Evolutionary conservation across 2,888 invertebrate species (phyloP).

Genomic region (Latrodectus elegans): DNA sequence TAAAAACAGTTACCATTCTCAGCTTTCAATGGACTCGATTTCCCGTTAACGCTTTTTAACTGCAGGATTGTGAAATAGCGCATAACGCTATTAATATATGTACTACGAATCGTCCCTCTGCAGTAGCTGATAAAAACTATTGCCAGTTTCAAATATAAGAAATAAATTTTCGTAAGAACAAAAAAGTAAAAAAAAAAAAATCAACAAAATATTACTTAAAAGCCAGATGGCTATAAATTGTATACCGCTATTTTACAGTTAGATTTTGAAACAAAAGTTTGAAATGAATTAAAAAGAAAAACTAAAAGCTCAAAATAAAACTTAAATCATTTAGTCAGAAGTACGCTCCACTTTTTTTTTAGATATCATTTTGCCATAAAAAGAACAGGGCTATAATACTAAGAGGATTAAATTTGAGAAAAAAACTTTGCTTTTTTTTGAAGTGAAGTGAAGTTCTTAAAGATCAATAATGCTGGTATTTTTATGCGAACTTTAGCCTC

Average conservation of each 20-base stretch:
- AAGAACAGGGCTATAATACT: slow-evolving; percentile 6
- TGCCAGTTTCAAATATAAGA: slow-evolving; percentile 21
- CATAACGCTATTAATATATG: slow-evolving; percentile 56
- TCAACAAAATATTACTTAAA: slow-evolving; percentile 40
- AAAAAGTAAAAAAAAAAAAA: neutral
- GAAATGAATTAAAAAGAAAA: neutral
- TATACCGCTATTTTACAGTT: slow-evolving; percentile 47
- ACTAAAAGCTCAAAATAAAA: slow-evolving; percentile 13
- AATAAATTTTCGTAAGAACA: slow-evolving; percentile 11
- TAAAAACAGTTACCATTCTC: slow-evolving; percentile 1
- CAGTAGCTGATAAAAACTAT: slow-evolving; percentile 51
- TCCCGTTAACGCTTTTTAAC: slow-evolving; percentile 29
- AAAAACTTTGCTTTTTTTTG: slow-evolving; percentile 41
- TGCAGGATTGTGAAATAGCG: slow-evolving; percentile 57
- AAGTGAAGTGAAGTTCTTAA: neutral
- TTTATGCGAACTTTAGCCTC: slow-evolving; percentile 1
- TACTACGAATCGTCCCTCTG: slow-evolving; percentile 39
- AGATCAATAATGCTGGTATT: neutral
- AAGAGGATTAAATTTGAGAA: slow-evolving; percentile 48
- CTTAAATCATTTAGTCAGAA: slow-evolving; percentile 59
- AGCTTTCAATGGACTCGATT: slow-evolving; percentile 22
- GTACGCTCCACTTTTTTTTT: slow-evolving; percentile 9
- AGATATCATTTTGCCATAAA: slow-evolving; percentile 43
- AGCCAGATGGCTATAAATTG: slow-evolving; percentile 42
- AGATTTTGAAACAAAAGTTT: neutral